Conservation (phyloP, 2,888 invertebrate species). For the Xylota sylvarum region DNA sequence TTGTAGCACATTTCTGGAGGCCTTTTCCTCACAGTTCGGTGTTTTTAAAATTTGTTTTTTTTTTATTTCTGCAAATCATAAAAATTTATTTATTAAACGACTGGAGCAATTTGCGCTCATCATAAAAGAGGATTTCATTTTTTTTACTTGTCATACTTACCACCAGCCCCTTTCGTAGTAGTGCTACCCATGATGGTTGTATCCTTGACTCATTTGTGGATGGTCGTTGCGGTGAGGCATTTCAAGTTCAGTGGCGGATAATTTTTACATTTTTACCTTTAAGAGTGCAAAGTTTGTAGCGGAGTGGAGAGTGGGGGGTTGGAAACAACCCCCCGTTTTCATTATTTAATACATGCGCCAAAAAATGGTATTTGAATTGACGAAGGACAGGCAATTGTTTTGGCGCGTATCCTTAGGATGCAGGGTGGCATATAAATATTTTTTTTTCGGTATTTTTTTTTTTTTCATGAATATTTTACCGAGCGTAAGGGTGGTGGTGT, state of each 20-base stretch:
- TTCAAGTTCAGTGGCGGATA: conserved; percentile 66
- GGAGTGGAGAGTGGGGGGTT: background rate
- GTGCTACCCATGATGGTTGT: background rate
- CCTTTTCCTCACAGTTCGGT: conserved; percentile 18
- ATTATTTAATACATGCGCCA: conserved; percentile 61
- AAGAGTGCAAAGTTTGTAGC: conserved; percentile 23
- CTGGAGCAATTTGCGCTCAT: conserved; percentile 73
- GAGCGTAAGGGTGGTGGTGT: background rate
- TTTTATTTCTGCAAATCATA: conserved; percentile 64
- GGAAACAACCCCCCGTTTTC: conserved; percentile 18
- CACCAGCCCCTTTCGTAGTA: background rate
- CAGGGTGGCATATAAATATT: conserved; percentile 7
- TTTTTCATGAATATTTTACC: conserved; percentile 63
- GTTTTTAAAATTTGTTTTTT: conserved; percentile 1
- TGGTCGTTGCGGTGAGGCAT: conserved; percentile 39
- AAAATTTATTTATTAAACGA: conserved; percentile 76
- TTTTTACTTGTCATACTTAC: background rate
- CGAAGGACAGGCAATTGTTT: conserved; percentile 60
- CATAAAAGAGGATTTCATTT: conserved; percentile 70
- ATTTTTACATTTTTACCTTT: conserved; percentile 22
- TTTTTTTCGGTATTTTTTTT: conserved; percentile 36
- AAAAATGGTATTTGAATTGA: conserved; percentile 55
- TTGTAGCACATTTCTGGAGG: conserved; percentile 62
- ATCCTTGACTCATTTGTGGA: conserved; percentile 57
- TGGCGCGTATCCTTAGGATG: conserved; percentile 38